Base-by-base conservation (phyloP, 2,113 vertebrate species). In the Apistogramma diplotaenia region DNA sequence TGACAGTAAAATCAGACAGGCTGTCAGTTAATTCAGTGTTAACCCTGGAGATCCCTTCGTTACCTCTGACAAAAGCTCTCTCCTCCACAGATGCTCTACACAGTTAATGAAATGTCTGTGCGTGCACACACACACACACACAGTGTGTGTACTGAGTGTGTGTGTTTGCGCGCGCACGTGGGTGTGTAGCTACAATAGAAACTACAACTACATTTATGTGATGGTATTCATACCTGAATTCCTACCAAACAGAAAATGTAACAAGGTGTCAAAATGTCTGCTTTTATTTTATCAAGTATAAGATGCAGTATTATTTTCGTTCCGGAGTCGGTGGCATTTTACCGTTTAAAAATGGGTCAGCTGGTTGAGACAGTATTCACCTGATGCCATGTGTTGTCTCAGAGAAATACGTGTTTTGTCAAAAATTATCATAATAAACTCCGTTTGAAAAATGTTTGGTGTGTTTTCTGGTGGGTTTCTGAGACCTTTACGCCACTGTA, bases 361-460 rank as follows among this genome's bases (percentile, higher is more conserved):
- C 81, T 79, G 83, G 46, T 86, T 79, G 21, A 87, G 67, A 78
- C 54, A 79, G 23, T 61, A 82, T 33, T 89, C 25, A 57, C 84
- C 37, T 55, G 23, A 80, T 87, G 73, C 81, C 49, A 29, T 89
- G 21, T 83, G 51, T 79, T 81, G 85, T 77, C 59, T 83, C 49
- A 60, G 31, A 82, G 23, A 79, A 82, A 77, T 87, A 84, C 60
- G 51, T 56, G 58, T 84, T 83, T 84, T 86, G 59, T 85, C 81
- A 70, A 74, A 80, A 90, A 83, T 89, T 40, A 89, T 82, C 82
- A 67, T 85, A 92, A 92, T 93, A 94, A 94, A 93, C 13, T 85
- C 33, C 84, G 79, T 86, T 86, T 85, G 82, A 87, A 60, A 76
- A 74, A 83, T 1, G 0, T 9, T 59, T 4, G 43, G 33, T 55